Percentiles rank a stretch among this genome's conserved stretches.
Evolutionary conservation across 1,140 invertebrate species (phyloP).

Genomic region (Euwallacea fornicatus): DNA sequence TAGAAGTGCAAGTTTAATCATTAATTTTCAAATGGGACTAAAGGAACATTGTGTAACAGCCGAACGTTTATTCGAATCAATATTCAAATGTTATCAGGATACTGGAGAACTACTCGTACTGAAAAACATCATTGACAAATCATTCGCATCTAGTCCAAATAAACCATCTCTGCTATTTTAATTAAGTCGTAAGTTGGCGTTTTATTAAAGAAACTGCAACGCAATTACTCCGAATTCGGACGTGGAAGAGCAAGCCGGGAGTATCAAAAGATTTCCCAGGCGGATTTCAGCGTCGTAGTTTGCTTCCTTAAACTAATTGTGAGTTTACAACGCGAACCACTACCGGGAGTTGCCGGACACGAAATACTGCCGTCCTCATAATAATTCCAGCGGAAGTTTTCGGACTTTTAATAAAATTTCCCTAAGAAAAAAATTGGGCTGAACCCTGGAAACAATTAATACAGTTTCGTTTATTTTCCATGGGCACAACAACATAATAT

Average conservation of each 20-base stretch:
- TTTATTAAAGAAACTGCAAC: conserved; percentile 18
- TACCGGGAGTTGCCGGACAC: conserved; percentile 1
- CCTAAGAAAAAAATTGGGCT: too few species aligned
- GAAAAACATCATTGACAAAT: neutral
- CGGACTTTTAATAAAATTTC: too few species aligned
- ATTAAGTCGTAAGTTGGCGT: conserved; percentile 11
- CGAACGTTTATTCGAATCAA: too few species aligned
- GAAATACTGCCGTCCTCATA: conserved; percentile 8
- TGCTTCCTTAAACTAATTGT: conserved; percentile 44
- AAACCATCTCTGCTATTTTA: conserved; percentile 6
- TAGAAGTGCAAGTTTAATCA: too few species aligned
- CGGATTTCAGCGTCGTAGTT: conserved; percentile 36
- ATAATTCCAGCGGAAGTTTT: neutral
- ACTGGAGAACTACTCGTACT: too few species aligned
- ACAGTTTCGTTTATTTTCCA: neutral
- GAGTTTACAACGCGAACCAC: conserved; percentile 38
- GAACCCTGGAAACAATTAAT: too few species aligned
- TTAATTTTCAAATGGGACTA: too few species aligned
- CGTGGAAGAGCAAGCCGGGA: conserved; percentile 8
- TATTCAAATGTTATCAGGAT: too few species aligned
- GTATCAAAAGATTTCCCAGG: conserved; percentile 44
- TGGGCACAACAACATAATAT: conserved; percentile 7
- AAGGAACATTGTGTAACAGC: too few species aligned
- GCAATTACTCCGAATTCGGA: conserved; percentile 7
- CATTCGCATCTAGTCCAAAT: neutral